Evolutionary conservation across 2,113 vertebrate genomes (phyloP), one percentile per base, ranked within the genome.

Genomic region (Microcebus lehilahytsara): DNA sequence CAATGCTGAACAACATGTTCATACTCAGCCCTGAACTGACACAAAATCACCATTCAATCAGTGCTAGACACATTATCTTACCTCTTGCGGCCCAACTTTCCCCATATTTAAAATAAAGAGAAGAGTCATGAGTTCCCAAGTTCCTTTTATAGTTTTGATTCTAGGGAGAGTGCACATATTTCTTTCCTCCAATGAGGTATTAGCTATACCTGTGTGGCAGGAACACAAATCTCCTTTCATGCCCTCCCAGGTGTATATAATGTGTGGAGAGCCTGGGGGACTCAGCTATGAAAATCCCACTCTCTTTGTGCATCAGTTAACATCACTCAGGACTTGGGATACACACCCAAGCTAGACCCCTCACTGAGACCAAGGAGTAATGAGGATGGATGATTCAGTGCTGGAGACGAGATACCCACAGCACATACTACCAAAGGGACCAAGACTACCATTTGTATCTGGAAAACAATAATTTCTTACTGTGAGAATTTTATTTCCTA

Each of bases 401-500:
- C 75, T 92, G 56, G 9, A 93, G 30, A 80, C 17, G 3, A 2
- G 25, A 64, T 88, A 86, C 30, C 12, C 53, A 77, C 22, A 91
- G 89, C 58, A 89, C 34, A 78, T 8, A 72, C 66, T 80, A 89
- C 32, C n/a, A 56, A 80, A 91, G 27, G 40, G 9, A 49, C 53
- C 40, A 93, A 9, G 9, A 66, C 74, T 80, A 5, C 13, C 74
- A 81, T 69, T 81, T 94, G 67, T 78, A n/a, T 83, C 81, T 95
- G 49, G 34, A 80, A 94, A 97, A 97, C 34, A 89, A 25, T 71
- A 34, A 85, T 91, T 91, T 92, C 69, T 92, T 84, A 90, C 84
- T 90, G 66, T 85, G n/a, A 85, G 90, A 42, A 85, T 89, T 96
- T 97, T 93, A 34, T 80, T 97, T 96, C 77, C 23, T 95, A 92